Evolutionary conservation across 2,113 vertebrate species (phyloP), one percentile per base, ranked within the genome.

Genomic region (Prionailurus viverrinus): DNA sequence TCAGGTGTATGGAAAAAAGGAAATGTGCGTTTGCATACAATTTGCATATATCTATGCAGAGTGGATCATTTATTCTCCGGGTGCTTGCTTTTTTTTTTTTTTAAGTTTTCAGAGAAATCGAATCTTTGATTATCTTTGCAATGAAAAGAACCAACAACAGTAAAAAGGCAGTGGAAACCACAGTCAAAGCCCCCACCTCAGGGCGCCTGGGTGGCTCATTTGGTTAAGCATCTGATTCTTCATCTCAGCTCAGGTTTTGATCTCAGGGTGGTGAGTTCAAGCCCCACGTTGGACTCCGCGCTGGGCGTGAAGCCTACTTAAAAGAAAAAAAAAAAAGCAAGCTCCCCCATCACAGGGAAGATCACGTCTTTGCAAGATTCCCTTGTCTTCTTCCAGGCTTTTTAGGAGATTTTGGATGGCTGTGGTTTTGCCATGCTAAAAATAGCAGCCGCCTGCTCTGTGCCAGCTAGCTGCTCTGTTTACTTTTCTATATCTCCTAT

Each of bases 1-100:
- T 58, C 92, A 96, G 83, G 92, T 97, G n/a, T 96, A 87, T 18
- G 94, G 45, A 84, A 94, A 95, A 88, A 86, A 66, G 21, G 88
- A 97, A 58, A 74, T 89, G 33, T 89, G 23, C 3, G 1, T 61
- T 92, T 97, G 69, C 74, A 61, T 96, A 92, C 3, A 41, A 27
- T 97, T 92, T 92, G 81, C 69, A 84, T 96, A 48, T 71, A 84
- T 81, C 74, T 81, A 5, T 36, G 14, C 85, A 69, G 89, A 91
- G 39, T 65, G 51, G 33, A 23, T 91, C 88, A 78, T 87, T 29
- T 94, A 0, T 91, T 81, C 80, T 74, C 55, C 36, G 5, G 7
- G 19, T 69, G 21, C 55, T 76, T 88, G 71, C 6, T 23, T 73
- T 16, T 41, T 73, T 25, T 13, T 29, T 29, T 76, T 76, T 91